phyloP scores from a whole-genome alignment of 1,140 invertebrate species.

The Zaprionus nigranus region DNA sequence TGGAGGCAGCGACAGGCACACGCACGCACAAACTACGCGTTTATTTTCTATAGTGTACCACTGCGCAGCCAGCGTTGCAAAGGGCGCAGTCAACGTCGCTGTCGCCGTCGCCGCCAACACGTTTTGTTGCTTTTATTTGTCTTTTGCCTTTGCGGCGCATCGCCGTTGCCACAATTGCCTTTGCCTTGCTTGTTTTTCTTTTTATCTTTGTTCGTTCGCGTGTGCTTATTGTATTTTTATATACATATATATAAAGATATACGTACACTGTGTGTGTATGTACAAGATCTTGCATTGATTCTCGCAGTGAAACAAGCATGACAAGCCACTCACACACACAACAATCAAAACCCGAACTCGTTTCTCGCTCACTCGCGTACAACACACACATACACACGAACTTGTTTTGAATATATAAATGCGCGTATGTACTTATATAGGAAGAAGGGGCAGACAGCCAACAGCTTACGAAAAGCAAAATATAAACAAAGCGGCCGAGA shows the following conservation, averaged over 20 bases:
- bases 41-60: conserved; percentile 45
- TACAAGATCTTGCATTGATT: conserved; percentile 52
- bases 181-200: conserved; percentile 41
- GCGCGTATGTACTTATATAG: conserved; percentile 45
- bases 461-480: conserved; percentile 77
- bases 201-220: conserved; percentile 58
- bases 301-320: conserved; percentile 73
- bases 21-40: conserved; percentile 60
- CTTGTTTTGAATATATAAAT: conserved; percentile 6
- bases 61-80: conserved; percentile 29
- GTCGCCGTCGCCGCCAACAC: conserved; percentile 44
- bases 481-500: conserved; percentile 77
- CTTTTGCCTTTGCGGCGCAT: conserved; percentile 36
- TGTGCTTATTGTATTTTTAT: conserved; percentile 50
- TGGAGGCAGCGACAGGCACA: background rate
- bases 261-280: conserved; percentile 11
- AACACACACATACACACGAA: conserved; percentile 14
- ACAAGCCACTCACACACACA: conserved; percentile 54
- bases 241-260: conserved; percentile 16
- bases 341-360: conserved; percentile 33
- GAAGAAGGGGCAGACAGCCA: conserved; percentile 65
- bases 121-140: conserved; percentile 44
- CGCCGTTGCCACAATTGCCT: conserved; percentile 31
- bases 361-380: conserved; percentile 17
- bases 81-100: conserved; percentile 30